Conservation (phyloP, 2,888 invertebrate species). For the Anagyrus pseudococci region DNA sequence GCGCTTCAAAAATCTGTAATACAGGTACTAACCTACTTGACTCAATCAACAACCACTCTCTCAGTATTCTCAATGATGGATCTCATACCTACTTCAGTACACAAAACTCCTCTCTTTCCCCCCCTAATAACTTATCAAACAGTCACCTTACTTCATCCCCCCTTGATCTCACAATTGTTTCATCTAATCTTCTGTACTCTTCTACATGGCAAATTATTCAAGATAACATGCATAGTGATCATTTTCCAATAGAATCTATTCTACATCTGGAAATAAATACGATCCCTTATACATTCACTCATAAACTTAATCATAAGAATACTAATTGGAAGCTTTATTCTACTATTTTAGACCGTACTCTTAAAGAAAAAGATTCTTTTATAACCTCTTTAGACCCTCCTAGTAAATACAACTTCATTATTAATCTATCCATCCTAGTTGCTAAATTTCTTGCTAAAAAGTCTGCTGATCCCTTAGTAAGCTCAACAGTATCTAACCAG, state of each 20-base stretch:
- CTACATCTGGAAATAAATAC: background rate
- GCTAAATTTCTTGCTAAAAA: background rate
- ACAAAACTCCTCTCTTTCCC: background rate
- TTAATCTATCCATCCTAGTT: background rate
- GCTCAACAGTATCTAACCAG: no score
- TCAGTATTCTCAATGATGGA: conserved; percentile 2
- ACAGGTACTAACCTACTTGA: conserved; percentile 1
- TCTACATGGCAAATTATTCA: background rate
- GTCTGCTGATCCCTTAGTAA: no score
- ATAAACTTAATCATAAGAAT: conserved; percentile 1
- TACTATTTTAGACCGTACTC: background rate
- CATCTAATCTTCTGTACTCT: background rate
- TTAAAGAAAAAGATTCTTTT: background rate
- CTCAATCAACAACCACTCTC: background rate
- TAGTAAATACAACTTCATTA: background rate
- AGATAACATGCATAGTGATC: conserved; percentile 3
- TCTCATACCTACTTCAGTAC: background rate
- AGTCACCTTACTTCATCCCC: background rate
- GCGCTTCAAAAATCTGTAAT: background rate
- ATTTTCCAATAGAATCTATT: background rate
- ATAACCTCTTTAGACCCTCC: background rate
- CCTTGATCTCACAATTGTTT: conserved; percentile 1
- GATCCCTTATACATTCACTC: background rate
- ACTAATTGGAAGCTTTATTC: background rate
- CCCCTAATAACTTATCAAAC: background rate